Conservation (phyloP, 2,888 invertebrate species). For the Drosophila fungiperda region DNA sequence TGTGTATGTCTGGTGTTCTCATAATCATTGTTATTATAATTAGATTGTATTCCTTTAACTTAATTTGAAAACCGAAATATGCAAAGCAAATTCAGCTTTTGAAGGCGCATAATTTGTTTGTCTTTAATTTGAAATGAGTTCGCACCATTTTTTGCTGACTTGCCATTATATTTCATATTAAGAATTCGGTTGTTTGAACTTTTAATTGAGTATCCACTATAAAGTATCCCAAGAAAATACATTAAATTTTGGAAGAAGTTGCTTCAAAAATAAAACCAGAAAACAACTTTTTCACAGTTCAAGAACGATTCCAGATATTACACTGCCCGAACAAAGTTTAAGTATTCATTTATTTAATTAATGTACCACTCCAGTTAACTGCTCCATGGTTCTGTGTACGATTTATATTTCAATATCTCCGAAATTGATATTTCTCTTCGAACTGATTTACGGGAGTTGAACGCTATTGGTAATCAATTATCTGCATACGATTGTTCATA, state of each 20-base stretch:
- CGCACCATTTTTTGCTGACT: constrained; percentile 12
- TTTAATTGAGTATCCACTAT: neutral
- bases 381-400: no score
- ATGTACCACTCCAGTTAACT: no score
- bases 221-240: neutral
- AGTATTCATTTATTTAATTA: no score
- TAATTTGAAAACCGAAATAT: constrained; percentile 64
- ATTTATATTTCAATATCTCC: no score
- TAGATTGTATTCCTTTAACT: constrained; percentile 38
- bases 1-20: constrained; percentile 28
- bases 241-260: neutral
- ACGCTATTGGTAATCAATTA: neutral
- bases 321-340: no score
- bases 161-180: neutral
- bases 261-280: neutral
- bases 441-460: neutral
- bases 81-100: constrained; percentile 62
- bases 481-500: neutral
- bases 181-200: no score
- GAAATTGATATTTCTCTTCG: neutral
- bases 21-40: constrained; percentile 50
- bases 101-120: constrained; percentile 72
- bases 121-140: constrained; percentile 72
- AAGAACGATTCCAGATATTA: neutral
- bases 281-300: neutral